These are phyloP conservation scores for Suillia variegata DNA, from an alignment of 2,888 invertebrate genomes.

Conservation along the genomic window DNA sequence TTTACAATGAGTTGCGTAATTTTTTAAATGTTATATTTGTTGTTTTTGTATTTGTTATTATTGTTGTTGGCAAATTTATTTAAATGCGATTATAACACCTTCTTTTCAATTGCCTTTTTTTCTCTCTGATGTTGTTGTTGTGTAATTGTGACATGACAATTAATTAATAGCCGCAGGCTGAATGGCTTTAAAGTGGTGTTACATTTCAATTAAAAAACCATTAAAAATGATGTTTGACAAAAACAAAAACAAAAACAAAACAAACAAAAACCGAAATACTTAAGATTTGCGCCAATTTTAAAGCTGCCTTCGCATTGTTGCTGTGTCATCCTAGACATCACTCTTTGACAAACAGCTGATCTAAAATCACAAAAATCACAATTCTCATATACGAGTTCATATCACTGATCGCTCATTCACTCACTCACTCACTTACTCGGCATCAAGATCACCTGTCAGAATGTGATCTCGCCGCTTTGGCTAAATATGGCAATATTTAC, in stretches of 20 bases:
- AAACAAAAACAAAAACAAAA: neutral
- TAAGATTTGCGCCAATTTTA: no score
- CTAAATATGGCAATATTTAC: constrained; percentile 46
- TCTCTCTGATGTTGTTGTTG: no score
- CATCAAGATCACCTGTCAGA: constrained; percentile 42
- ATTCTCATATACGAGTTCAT: neutral
- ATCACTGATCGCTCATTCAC: no score
- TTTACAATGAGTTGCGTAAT: constrained; percentile 30
- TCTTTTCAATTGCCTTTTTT: constrained; percentile 26
- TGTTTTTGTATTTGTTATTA: constrained; percentile 16
- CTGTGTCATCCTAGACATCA: neutral
- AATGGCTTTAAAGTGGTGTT: constrained; percentile 38
- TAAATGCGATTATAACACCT: constrained; percentile 26
- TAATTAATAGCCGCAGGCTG: constrained; percentile 39
- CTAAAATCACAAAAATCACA: neutral
- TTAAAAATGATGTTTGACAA: constrained; percentile 28
- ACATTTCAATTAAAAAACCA: constrained; percentile 49
- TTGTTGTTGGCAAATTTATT: constrained; percentile 13
- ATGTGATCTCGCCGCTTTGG: neutral
- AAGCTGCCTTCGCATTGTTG: neutral
- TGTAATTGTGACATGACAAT: constrained; percentile 43
- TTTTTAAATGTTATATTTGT: constrained; percentile 14
- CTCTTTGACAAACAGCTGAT: neutral
- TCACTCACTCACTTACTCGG: no score
- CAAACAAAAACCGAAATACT: no score